Conservation (phyloP, 2,888 invertebrate species). For the Idaea straminata region DNA sequence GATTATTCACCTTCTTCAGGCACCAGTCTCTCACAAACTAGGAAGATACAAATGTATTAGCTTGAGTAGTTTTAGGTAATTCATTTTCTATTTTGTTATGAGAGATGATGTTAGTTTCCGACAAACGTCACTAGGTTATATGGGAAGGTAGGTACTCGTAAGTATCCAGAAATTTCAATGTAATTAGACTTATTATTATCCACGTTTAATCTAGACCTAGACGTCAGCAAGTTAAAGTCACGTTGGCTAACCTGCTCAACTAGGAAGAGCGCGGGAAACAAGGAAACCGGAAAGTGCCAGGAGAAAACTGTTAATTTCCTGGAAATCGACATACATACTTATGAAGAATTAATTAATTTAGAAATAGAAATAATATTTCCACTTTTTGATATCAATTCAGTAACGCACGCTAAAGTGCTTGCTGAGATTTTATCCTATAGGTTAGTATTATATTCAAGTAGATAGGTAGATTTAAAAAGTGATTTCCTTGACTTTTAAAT, state of each 20-base stretch:
- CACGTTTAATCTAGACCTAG: neutral
- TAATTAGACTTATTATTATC: too few relatives aligned
- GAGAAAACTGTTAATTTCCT: neutral
- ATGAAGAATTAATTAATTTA: neutral
- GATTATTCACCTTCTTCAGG: too few relatives aligned
- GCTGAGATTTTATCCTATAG: neutral
- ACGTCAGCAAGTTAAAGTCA: neutral
- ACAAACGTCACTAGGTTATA: too few relatives aligned
- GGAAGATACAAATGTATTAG: too few relatives aligned
- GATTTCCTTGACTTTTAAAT: neutral
- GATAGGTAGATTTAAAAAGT: neutral
- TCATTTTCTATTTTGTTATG: too few relatives aligned
- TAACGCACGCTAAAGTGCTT: neutral
- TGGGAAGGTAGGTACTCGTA: too few relatives aligned
- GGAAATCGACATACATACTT: neutral
- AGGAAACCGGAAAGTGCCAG: neutral
- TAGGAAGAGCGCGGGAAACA: neutral
- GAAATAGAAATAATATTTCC: too few relatives aligned
- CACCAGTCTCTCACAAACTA: too few relatives aligned
- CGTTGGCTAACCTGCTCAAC: neutral
- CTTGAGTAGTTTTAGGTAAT: too few relatives aligned
- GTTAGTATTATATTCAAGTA: neutral
- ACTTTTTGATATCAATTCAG: neutral
- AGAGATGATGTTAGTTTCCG: too few relatives aligned
- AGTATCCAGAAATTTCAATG: too few relatives aligned